Base-by-base conservation (phyloP, 1,140 invertebrate genomes). In the Eulimnadia texana region DNA sequence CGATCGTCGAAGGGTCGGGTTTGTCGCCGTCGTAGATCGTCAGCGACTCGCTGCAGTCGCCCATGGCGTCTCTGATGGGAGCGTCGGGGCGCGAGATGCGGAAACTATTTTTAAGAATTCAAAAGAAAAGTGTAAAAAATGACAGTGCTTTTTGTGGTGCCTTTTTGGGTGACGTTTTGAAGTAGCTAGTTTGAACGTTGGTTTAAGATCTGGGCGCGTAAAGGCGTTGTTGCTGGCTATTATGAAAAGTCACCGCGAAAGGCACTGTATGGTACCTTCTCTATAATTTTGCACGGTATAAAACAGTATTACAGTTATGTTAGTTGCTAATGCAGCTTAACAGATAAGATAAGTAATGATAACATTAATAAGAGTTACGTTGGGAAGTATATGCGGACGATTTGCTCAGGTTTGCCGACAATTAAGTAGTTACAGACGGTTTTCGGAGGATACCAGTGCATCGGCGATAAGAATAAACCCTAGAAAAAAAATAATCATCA, bases 391-490 rank as follows among this genome's bases (percentile, higher is more conserved):
- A 92, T 76, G 50, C 89, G 77, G 2, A 90, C 87, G 33, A 92
- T 85, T 75, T 93, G 88, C 19, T 87, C 86, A 2, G 82, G 79
- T 58, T 83, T 78, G 2, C 88, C 90, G 72, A 86, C 83, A 72
- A 93, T 86, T 11, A 90, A 77, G 72, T 93, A 93, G 20, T 86
- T 91, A 72, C 90, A 93, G 24, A 85, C 88, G 0, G 89, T 93
- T 67, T 90, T 84, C 0, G 90, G 87, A 3, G 88, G 88, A 70
- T 93, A 93, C 89, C 89, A 93, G 68, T 93, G 89, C 0, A 88
- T 86, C 1, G 92, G 88, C 1, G 88, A 91, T 2, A 92, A 77
- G 72, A 93, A 91, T 66, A 90, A 62, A 52, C 60, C 60, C 49
- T 50, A 11, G 10, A 22, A 2, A 27, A 60, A 11, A 25, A 51